phyloP scores from a whole-genome alignment of 2,888 invertebrate genomes.

The Drosophila mayaguana region DNA sequence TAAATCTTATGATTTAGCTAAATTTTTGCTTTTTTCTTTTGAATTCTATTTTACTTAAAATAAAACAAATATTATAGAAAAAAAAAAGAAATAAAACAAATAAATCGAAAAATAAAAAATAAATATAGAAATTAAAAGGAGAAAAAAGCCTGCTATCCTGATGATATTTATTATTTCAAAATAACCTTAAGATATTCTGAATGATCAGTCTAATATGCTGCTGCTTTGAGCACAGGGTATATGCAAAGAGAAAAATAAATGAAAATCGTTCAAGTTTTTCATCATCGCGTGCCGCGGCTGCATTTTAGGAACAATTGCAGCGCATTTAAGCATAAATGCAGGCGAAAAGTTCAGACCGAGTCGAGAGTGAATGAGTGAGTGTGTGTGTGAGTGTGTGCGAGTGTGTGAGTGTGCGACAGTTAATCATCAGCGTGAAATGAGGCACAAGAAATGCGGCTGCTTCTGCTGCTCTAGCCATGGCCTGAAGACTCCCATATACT shows the following conservation, averaged over 20 bases:
- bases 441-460: slow-evolving; percentile 68
- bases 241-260: slow-evolving; percentile 30
- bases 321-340: slow-evolving; percentile 75
- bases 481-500: slow-evolving; percentile 12
- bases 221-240: not conserved
- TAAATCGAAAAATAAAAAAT: too few relatives aligned
- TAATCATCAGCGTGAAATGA: slow-evolving; percentile 79
- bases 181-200: not conserved
- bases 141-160: too few relatives aligned
- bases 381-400: slow-evolving; percentile 22
- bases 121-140: too few relatives aligned
- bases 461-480: slow-evolving; percentile 24
- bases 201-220: not conserved
- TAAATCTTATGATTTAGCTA: too few relatives aligned
- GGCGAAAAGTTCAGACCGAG: slow-evolving; percentile 69
- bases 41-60: too few relatives aligned
- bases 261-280: slow-evolving; percentile 69
- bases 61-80: too few relatives aligned
- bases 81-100: too few relatives aligned
- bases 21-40: too few relatives aligned
- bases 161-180: too few relatives aligned
- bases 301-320: slow-evolving; percentile 76
- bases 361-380: slow-evolving; percentile 48
- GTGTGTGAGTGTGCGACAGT: slow-evolving; percentile 57
- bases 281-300: slow-evolving; percentile 76